Evolutionary conservation across 1,140 invertebrate species (phyloP).

Genomic region (Drosophila sproati): DNA sequence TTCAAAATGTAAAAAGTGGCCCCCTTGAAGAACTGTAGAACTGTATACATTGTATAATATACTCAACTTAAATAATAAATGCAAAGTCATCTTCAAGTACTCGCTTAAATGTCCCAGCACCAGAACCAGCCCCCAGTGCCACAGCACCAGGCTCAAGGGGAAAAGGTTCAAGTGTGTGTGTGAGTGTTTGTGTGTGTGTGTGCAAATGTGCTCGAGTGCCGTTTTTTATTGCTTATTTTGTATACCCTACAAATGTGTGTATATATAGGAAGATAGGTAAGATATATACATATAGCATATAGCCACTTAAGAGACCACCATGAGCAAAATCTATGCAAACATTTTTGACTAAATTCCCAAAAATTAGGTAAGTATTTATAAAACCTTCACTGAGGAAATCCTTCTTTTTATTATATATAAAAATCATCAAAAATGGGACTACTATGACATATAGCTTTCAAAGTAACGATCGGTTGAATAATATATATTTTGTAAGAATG

Average conservation of each 20-base stretch:
- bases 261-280: background rate
- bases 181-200: background rate
- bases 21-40: slow-evolving; percentile 23
- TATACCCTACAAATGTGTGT: slow-evolving; percentile 1
- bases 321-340: too few relatives aligned
- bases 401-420: too few relatives aligned
- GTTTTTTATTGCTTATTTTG: background rate
- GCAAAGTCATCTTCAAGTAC: slow-evolving; percentile 43
- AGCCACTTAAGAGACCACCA: too few relatives aligned
- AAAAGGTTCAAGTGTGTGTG: background rate
- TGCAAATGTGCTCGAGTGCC: too few relatives aligned
- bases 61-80: slow-evolving; percentile 32
- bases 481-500: too few relatives aligned
- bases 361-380: too few relatives aligned
- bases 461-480: too few relatives aligned
- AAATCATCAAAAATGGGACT: too few relatives aligned
- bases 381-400: too few relatives aligned
- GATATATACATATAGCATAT: too few relatives aligned
- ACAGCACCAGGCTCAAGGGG: background rate
- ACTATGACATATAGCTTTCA: too few relatives aligned
- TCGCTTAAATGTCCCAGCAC: background rate
- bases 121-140: background rate
- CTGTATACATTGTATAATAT: background rate
- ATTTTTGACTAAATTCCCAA: too few relatives aligned
- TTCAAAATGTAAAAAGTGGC: slow-evolving; percentile 15